These are phyloP conservation scores for Oxyura jamaicensis DNA, from an alignment of 2,113 vertebrate species.

Conservation along the genomic window DNA sequence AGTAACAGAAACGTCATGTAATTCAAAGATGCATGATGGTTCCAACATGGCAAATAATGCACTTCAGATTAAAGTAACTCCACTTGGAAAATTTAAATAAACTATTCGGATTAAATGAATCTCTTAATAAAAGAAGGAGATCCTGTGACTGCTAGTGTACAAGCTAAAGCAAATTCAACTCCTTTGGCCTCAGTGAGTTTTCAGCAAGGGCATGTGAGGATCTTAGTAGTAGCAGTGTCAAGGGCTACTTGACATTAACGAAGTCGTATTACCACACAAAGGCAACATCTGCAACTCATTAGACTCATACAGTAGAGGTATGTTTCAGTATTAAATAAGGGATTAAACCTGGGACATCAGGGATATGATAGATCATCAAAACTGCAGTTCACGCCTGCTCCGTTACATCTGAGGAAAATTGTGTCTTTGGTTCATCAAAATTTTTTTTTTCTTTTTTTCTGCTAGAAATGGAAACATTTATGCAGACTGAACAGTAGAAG, in stretches of 20 bases:
- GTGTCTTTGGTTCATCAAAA: not conserved
- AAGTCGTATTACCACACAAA: not conserved
- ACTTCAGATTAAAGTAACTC: not conserved
- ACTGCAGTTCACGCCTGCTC: not conserved
- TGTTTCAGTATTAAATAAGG: slow-evolving; percentile 32
- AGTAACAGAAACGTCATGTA: not conserved
- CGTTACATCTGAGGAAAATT: not conserved
- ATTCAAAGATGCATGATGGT: not conserved
- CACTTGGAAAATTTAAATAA: not conserved
- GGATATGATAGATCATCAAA: slow-evolving; percentile 9
- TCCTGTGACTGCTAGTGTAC: not conserved
- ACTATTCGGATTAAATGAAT: not conserved
- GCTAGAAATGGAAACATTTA: not conserved
- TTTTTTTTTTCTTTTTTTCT: not conserved
- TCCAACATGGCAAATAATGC: not conserved
- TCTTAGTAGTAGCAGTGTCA: slow-evolving; percentile 10
- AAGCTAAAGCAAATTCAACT: not conserved
- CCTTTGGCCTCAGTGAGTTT: not conserved
- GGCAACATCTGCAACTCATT: slow-evolving; percentile 53
- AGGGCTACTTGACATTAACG: slow-evolving; percentile 2
- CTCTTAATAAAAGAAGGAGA: not conserved
- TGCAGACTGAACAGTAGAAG: not conserved
- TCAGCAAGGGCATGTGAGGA: not conserved
- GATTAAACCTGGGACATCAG: not conserved
- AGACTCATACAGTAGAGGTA: slow-evolving; percentile 4